Evolutionary conservation across 2,797 vertebrate genomes (phyloP), one percentile per base, ranked within the genome.

Genomic region (Gastrophryne carolinensis): DNA sequence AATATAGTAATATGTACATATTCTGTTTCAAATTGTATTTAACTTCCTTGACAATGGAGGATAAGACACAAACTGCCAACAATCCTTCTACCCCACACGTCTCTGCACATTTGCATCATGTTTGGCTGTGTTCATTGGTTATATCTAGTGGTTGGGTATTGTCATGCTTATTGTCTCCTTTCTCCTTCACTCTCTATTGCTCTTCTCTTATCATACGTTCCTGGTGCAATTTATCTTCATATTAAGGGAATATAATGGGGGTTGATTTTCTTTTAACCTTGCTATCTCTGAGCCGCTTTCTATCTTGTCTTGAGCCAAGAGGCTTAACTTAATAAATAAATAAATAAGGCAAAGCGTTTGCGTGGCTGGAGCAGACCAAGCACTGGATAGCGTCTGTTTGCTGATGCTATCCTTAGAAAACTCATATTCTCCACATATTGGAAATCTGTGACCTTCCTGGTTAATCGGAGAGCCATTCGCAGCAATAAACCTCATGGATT

Each of bases 401-500:
- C 72, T 74, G 72, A 74, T 74, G 62, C 62, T 57, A 74, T 49
- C 62, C 53, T 26, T 23, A 15, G 49, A 62, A 71, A 75, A 26
- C 56, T 68, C 44, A 27, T 68, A 68, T 34, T 24, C 35, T 29
- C 56, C 49, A 69, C 34, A 54, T 76, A 76, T 37, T 71, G 75
- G 50, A 77, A 77, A 77, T 35, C 41, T 12, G 58, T 52, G 74
- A 62, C 67, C 67, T 77, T 71, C 58, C 49, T 52, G 49, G 75
- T 35, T 77, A 71, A 71, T 71, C 66, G 49, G 58, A 47, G 29
- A 65, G 58, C 41, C 41, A 29, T 61, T 24, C 37, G 21, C n/a
- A 60, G 37, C 67, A 35, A 71, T 71, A 71, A 77, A 77, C 75
- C 66, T 39, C 57, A 70, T 64, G 67, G 75, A 77, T 77, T 77